Percentiles rank a stretch among this genome's conserved stretches.
phyloP scores from a whole-genome alignment of 2,888 invertebrate genomes.

The Drosophila picticornis region DNA sequence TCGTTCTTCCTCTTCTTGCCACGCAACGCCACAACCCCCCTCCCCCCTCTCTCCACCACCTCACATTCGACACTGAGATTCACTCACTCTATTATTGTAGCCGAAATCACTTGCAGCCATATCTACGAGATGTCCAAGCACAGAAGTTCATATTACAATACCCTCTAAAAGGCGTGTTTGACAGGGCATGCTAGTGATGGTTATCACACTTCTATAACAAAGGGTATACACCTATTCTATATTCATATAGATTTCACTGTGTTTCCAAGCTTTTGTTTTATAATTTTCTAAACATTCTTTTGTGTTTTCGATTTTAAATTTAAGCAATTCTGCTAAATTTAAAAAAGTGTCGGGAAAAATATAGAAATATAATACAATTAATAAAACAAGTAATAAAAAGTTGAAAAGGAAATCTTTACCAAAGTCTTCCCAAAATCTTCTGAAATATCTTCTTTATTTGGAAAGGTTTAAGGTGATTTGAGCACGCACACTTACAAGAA shows the following conservation, averaged over 20 bases:
- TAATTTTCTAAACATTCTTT: not conserved
- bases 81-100: constrained; percentile 72
- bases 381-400: not conserved
- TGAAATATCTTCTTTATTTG: not conserved
- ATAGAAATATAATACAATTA: not conserved
- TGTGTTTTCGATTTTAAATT: not conserved
- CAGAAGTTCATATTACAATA: constrained; percentile 31
- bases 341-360: not conserved
- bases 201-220: not conserved
- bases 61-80: constrained; percentile 44
- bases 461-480: not conserved
- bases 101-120: constrained; percentile 50
- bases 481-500: not conserved
- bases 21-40: not conserved
- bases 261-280: not conserved
- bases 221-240: not conserved
- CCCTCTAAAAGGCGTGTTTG: constrained; percentile 25
- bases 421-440: not conserved
- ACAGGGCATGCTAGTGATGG: not conserved
- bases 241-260: not conserved
- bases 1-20: not conserved
- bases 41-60: not conserved
- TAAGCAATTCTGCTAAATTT: not conserved
- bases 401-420: not conserved
- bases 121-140: constrained; percentile 29